A percentile compares a stretch with the other conserved stretches of the same genome.
These are phyloP conservation scores for Sphinx pinastri DNA, from an alignment of 2,888 invertebrate species.

Conservation along the genomic window DNA sequence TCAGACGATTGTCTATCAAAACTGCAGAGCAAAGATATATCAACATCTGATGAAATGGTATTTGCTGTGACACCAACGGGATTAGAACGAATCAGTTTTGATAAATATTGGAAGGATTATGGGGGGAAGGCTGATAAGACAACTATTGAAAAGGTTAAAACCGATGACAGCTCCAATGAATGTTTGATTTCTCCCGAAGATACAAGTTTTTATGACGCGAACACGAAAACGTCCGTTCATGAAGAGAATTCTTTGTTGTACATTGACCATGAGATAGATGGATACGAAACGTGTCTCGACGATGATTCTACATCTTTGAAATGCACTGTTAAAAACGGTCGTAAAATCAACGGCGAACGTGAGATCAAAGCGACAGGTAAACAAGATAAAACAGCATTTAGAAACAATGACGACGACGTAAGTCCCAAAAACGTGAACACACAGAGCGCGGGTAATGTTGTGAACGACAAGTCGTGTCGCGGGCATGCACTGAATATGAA, in stretches of 20 bases:
- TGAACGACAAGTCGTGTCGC: conserved; percentile 62
- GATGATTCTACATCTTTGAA: conserved; percentile 79
- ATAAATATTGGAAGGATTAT: conserved; percentile 77
- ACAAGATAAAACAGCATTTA: conserved; percentile 69
- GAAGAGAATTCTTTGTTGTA: conserved; percentile 71
- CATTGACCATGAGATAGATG: conserved; percentile 81
- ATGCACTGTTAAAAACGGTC: conserved; percentile 64
- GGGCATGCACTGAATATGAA: conserved; percentile 79
- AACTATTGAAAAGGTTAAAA: conserved; percentile 63
- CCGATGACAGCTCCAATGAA: conserved; percentile 77
- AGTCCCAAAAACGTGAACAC: conserved; percentile 61
- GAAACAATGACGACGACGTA: conserved; percentile 68
- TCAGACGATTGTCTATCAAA: conserved; percentile 66
- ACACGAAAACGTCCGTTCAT: conserved; percentile 68
- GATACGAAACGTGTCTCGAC: conserved; percentile 86
- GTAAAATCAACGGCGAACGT: conserved; percentile 69
- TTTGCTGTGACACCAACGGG: conserved; percentile 81
- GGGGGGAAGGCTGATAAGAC: conserved; percentile 54
- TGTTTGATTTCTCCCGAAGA: conserved; percentile 70
- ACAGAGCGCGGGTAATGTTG: conserved; percentile 54
- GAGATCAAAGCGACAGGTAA: conserved; percentile 75
- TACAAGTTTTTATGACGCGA: conserved; percentile 62
- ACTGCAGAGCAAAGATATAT: conserved; percentile 79
- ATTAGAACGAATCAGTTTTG: conserved; percentile 78
- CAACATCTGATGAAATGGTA: conserved; percentile 82